A percentile compares a stretch with the other conserved stretches of the same genome.
Evolutionary conservation across 1,140 invertebrate species (phyloP).

Genomic region (Monochamus saltuarius): DNA sequence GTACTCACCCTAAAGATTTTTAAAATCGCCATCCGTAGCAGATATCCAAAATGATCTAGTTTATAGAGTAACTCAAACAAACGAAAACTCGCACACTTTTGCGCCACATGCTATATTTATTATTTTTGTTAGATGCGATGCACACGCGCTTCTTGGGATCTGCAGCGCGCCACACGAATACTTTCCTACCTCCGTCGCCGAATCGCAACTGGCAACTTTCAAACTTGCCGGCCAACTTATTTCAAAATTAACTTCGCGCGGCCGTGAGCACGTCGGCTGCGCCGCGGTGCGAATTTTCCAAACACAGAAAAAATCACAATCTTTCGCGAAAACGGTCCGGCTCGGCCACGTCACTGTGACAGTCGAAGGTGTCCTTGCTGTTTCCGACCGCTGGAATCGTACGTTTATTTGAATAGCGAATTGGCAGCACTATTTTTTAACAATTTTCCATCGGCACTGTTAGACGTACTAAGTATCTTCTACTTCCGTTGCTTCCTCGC

Average conservation of each 20-base stretch:
- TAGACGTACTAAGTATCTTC: constrained; percentile 13
- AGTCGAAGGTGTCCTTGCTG: too few species aligned
- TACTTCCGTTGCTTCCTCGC: constrained; percentile 20
- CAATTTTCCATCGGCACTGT: constrained; percentile 1
- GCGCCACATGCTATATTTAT: constrained; percentile 14
- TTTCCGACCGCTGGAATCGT: too few species aligned
- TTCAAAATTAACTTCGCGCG: constrained; percentile 9
- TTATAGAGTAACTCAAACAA: constrained; percentile 9
- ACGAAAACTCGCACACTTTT: constrained; percentile 13
- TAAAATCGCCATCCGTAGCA: constrained; percentile 19
- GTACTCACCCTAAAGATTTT: constrained; percentile 10
- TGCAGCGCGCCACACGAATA: constrained; percentile 4
- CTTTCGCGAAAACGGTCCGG: neutral
- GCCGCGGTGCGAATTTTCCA: neutral
- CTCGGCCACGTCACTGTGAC: too few species aligned
- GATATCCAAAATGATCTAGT: constrained; percentile 14
- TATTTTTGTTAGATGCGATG: neutral
- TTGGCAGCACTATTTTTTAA: too few species aligned
- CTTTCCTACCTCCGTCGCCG: neutral
- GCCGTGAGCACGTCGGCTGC: neutral
- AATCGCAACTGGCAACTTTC: constrained; percentile 16
- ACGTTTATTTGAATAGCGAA: too few species aligned
- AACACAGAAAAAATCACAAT: neutral
- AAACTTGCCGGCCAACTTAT: constrained; percentile 1
- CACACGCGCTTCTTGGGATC: constrained; percentile 4